Percentiles rank a stretch among this genome's conserved stretches.
phyloP scores from a whole-genome alignment of 1,140 invertebrate species.

The Berghia stephanieae region DNA sequence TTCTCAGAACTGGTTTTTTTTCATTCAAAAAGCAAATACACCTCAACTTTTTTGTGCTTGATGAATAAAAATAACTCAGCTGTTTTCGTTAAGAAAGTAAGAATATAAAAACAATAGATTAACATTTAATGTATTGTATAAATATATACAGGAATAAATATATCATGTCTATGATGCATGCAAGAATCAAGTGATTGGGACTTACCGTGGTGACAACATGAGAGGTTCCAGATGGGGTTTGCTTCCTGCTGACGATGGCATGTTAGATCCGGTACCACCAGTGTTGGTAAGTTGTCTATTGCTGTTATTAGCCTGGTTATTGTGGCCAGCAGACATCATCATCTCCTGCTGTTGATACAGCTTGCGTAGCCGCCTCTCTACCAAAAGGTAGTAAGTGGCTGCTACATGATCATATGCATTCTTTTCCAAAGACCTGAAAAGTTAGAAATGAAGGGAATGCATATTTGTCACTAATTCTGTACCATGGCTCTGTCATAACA shows the following conservation, averaged over 20 bases:
- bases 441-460: no score
- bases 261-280: no score
- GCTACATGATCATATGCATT: constrained; percentile 99
- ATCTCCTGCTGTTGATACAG: constrained; percentile 45
- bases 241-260: no score
- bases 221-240: constrained; percentile 67
- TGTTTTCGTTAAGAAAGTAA: no score
- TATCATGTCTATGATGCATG: neutral
- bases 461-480: no score
- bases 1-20: no score
- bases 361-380: constrained; percentile 85
- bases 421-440: constrained; percentile 85
- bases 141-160: no score
- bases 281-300: constrained; percentile 49
- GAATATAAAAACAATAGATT: constrained; percentile 8
- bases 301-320: constrained; percentile 21
- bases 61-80: no score
- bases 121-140: no score
- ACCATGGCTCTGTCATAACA: no score
- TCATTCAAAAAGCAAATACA: no score
- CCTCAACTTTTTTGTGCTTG: no score
- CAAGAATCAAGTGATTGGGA: constrained; percentile 13
- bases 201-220: constrained; percentile 67
- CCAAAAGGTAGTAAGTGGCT: constrained; percentile 96
- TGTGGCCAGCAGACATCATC: neutral